These are phyloP conservation scores for Maccullochella peelii DNA, from an alignment of 2,113 vertebrate species.

Conservation along the genomic window DNA sequence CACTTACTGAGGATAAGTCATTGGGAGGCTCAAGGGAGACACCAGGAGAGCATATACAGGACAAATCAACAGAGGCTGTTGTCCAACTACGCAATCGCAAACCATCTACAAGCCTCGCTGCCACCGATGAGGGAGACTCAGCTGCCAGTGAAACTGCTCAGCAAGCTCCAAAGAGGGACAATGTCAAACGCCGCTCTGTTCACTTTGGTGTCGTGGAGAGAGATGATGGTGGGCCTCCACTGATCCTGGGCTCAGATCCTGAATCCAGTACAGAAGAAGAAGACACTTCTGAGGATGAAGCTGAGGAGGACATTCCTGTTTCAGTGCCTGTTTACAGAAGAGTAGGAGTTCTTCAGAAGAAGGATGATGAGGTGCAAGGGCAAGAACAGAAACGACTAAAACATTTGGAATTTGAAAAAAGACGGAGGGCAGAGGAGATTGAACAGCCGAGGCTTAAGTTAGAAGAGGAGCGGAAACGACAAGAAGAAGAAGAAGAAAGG, in stretches of 20 bases:
- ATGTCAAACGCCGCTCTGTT: constrained; percentile 65
- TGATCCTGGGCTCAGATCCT: constrained; percentile 53
- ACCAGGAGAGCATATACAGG: not conserved
- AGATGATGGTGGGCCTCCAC: constrained; percentile 67
- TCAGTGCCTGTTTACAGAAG: constrained; percentile 32
- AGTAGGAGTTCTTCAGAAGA: constrained; percentile 38
- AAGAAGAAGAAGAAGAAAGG: constrained; percentile 29
- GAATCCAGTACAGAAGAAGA: constrained; percentile 65
- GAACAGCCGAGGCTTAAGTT: constrained; percentile 22
- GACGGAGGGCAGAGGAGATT: constrained; percentile 49
- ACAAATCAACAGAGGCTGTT: not conserved
- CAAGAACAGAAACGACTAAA: constrained; percentile 49
- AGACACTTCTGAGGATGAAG: constrained; percentile 5
- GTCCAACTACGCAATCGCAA: not conserved
- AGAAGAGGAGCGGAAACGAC: constrained; percentile 38
- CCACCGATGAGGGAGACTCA: not conserved
- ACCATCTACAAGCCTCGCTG: not conserved
- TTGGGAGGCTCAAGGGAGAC: not conserved
- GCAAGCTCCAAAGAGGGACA: constrained; percentile 18
- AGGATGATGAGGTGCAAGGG: not conserved
- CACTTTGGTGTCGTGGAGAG: constrained; percentile 63
- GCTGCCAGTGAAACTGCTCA: not conserved
- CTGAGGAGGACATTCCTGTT: constrained; percentile 9
- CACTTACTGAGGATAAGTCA: not conserved
- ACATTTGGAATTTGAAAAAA: constrained; percentile 52